A percentile compares a stretch with the other conserved stretches of the same genome.
Evolutionary conservation across 2,888 invertebrate species (phyloP).

Genomic region (Eristalis tenax): DNA sequence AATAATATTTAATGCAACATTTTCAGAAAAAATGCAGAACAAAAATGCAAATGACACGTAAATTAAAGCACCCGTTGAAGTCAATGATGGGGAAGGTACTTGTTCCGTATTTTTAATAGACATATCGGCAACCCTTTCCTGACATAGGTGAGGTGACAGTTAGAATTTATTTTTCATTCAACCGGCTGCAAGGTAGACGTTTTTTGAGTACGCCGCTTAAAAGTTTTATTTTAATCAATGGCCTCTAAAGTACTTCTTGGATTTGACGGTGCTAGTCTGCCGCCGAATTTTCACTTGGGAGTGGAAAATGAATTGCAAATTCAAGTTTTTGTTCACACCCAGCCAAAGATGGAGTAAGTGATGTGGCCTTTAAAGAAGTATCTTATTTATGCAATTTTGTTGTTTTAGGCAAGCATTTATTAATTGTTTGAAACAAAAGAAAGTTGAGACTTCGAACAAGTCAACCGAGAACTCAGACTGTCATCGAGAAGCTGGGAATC

Average conservation of each 20-base stretch:
- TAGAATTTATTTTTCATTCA: too few relatives aligned
- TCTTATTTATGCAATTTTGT: neutral
- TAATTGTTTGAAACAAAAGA: neutral
- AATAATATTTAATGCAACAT: too few relatives aligned
- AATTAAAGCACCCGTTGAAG: too few relatives aligned
- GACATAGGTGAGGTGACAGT: too few relatives aligned
- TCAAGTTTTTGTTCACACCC: conserved; percentile 3
- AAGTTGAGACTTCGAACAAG: conserved; percentile 1
- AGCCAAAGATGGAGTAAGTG: conserved; percentile 17
- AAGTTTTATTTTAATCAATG: neutral
- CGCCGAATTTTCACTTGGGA: too few relatives aligned
- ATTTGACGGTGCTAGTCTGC: too few relatives aligned
- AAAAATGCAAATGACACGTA: too few relatives aligned
- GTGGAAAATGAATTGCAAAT: conserved; percentile 28
- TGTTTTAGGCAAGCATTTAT: conserved; percentile 3
- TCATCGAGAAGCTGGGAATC: conserved; percentile 76
- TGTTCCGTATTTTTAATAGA: too few relatives aligned
- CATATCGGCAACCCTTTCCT: too few relatives aligned
- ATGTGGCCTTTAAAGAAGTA: neutral
- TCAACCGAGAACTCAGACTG: conserved; percentile 53
- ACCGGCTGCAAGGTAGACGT: neutral
- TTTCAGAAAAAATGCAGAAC: too few relatives aligned
- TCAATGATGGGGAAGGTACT: too few relatives aligned
- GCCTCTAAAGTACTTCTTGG: neutral
- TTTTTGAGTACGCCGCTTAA: neutral